These are phyloP conservation scores for Tenodera sinensis DNA, from an alignment of 2,888 invertebrate genomes.

Conservation along the genomic window DNA sequence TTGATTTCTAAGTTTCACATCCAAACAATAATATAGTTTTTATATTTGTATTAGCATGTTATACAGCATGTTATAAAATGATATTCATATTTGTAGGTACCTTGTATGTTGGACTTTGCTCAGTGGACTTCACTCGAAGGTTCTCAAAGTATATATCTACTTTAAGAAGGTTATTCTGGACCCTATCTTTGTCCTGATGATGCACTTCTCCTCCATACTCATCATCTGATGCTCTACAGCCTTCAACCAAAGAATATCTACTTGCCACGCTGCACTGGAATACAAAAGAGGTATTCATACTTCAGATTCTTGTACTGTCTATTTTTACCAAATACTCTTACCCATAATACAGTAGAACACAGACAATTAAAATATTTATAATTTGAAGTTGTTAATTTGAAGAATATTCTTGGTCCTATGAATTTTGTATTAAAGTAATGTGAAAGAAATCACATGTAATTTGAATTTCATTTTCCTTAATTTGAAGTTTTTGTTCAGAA, in stretches of 20 bases:
- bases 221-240: neutral
- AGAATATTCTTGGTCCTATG: too few species aligned
- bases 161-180: conserved; percentile 28
- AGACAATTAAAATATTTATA: too few species aligned
- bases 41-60: neutral
- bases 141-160: conserved; percentile 32
- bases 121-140: conserved; percentile 29
- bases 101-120: conserved; percentile 31
- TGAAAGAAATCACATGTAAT: too few species aligned
- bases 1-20: too few species aligned
- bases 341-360: too few species aligned
- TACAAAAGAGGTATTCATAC: neutral
- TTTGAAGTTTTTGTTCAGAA: too few species aligned
- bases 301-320: too few species aligned
- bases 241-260: neutral
- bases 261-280: conserved; percentile 21
- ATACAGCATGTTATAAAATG: neutral
- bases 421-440: too few species aligned
- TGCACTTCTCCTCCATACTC: conserved; percentile 10
- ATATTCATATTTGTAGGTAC: neutral
- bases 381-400: too few species aligned
- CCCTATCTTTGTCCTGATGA: conserved; percentile 15
- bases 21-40: too few species aligned
- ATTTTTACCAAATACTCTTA: too few species aligned
- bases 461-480: too few species aligned